Evolutionary conservation across 1,140 invertebrate species (phyloP).

Genomic region (Drosophila repletoides): DNA sequence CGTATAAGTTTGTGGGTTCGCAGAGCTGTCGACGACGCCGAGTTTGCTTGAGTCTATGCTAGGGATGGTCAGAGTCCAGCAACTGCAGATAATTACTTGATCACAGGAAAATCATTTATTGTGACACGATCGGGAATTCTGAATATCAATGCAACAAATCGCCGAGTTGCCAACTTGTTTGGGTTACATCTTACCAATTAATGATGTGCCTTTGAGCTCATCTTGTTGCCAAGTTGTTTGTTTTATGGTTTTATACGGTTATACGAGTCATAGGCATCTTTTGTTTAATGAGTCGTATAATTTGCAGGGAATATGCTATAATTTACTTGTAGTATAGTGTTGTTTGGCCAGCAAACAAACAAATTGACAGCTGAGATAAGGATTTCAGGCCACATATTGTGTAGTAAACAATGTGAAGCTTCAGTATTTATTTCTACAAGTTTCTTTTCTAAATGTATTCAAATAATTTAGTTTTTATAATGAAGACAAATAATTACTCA

Average conservation of each 20-base stretch:
- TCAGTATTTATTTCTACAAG: neutral
- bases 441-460: too few species aligned
- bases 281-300: constrained; percentile 22
- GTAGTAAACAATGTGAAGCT: neutral
- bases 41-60: neutral
- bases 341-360: constrained; percentile 6
- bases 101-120: constrained; percentile 71
- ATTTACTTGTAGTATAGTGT: constrained; percentile 17
- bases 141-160: constrained; percentile 26
- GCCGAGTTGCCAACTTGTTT: constrained; percentile 18
- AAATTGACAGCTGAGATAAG: constrained; percentile 7
- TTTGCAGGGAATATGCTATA: constrained; percentile 13
- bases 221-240: constrained; percentile 17
- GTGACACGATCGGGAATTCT: constrained; percentile 66
- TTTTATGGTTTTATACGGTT: neutral
- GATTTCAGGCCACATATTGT: neutral
- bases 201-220: neutral
- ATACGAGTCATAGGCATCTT: constrained; percentile 4
- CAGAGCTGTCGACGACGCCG: too few species aligned
- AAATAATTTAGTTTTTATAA: too few species aligned
- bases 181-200: neutral
- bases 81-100: constrained; percentile 70
- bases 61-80: constrained; percentile 20
- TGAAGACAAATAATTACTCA: too few species aligned
- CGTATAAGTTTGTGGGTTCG: constrained; percentile 49